Percentiles rank a stretch among this genome's conserved stretches.
Evolutionary conservation across 2,113 vertebrate species (phyloP).

Genomic region (Sceloporus tristichus): DNA sequence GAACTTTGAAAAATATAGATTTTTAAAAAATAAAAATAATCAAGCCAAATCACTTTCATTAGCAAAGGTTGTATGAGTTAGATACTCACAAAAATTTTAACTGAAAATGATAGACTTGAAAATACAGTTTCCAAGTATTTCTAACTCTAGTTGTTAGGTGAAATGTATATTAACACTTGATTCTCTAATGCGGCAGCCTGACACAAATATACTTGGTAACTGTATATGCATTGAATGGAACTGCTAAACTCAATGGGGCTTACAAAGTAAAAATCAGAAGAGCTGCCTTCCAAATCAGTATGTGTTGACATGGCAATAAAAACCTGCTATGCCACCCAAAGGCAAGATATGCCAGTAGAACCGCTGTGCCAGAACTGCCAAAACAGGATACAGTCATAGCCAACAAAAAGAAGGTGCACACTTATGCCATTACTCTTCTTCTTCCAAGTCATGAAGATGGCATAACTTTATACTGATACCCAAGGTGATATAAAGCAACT

Average conservation of each 20-base stretch:
- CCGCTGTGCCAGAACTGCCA: background rate
- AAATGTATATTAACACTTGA: background rate
- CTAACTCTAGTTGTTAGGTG: background rate
- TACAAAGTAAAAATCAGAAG: background rate
- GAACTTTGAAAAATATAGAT: no score
- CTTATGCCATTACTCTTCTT: background rate
- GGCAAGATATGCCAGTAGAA: background rate
- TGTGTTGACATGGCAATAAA: background rate
- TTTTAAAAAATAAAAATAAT: no score
- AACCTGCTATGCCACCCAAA: background rate
- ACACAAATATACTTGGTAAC: background rate
- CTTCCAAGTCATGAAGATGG: background rate
- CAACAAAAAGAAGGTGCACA: background rate
- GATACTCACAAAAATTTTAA: background rate
- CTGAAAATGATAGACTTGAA: background rate
- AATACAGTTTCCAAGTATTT: background rate
- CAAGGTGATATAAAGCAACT: background rate
- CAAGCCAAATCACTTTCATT: no score
- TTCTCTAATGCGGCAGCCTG: background rate
- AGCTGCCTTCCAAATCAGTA: background rate
- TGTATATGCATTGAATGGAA: background rate
- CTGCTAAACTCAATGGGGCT: background rate
- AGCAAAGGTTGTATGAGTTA: background rate
- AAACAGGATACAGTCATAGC: background rate
- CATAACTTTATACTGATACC: background rate